A percentile compares a stretch with the other conserved stretches of the same genome.
Conservation (phyloP, 2,888 invertebrate genomes). For the Mylabris sibirica region DNA sequence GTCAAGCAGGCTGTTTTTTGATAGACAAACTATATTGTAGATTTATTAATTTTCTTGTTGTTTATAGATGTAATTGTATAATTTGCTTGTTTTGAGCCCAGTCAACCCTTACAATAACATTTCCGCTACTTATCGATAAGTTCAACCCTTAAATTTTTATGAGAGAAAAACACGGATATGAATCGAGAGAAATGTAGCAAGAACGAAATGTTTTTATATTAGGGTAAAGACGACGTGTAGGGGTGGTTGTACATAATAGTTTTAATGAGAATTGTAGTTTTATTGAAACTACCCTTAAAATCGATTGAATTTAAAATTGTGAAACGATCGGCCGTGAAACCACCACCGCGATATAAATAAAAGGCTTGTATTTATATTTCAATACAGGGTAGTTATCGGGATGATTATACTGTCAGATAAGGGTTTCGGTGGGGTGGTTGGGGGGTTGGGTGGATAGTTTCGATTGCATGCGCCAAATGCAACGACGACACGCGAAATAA, state of each 20-base stretch:
- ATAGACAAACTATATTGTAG: too few species aligned
- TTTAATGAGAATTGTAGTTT: background rate
- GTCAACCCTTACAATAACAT: background rate
- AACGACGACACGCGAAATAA: conserved; percentile 10
- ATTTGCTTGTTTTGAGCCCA: too few species aligned
- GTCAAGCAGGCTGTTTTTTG: too few species aligned
- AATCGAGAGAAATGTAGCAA: background rate
- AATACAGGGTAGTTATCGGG: background rate
- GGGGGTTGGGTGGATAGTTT: background rate
- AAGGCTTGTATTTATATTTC: background rate
- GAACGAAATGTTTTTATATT: too few species aligned
- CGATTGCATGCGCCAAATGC: conserved; percentile 8
- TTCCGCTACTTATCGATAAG: background rate
- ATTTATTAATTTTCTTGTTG: background rate
- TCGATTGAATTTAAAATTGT: background rate
- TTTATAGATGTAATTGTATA: background rate
- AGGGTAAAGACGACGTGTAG: background rate
- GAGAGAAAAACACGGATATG: background rate
- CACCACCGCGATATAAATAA: background rate
- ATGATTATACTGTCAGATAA: background rate
- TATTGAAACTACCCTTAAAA: background rate
- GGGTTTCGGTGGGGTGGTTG: background rate
- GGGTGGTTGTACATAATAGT: background rate
- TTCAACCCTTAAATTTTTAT: background rate
- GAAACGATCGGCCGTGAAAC: background rate